A percentile compares a stretch with the other conserved stretches of the same genome.
Conservation (phyloP, 2,797 vertebrate genomes). For the Tragelaphus eurycerus region DNA sequence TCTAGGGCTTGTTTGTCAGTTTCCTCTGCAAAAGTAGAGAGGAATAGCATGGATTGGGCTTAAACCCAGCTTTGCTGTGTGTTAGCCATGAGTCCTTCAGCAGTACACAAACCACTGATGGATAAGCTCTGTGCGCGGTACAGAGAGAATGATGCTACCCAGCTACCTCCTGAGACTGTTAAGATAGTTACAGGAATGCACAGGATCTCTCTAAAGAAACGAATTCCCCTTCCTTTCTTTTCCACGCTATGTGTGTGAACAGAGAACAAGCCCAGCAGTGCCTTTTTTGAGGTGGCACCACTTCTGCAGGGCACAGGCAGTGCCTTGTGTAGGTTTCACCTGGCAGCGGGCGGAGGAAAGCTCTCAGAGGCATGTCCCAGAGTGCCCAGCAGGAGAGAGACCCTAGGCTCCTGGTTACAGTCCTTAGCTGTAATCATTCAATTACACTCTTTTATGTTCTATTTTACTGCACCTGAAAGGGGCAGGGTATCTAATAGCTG, state of each 20-base stretch:
- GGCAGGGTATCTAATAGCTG: slow-evolving; percentile 70
- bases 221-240: background rate
- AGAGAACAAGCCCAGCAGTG: background rate
- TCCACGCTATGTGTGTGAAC: background rate
- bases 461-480: slow-evolving; percentile 70
- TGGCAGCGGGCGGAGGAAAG: background rate
- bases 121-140: background rate
- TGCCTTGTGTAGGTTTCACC: background rate
- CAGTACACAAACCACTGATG: background rate
- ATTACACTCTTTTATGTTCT: slow-evolving; percentile 73
- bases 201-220: background rate
- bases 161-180: accelerated
- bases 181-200: background rate
- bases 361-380: background rate
- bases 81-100: background rate
- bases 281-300: background rate
- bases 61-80: background rate
- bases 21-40: background rate
- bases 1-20: background rate
- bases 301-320: background rate
- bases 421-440: slow-evolving; percentile 70
- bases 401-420: slow-evolving; percentile 46
- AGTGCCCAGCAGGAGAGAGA: background rate
- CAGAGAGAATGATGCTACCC: background rate
- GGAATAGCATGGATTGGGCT: background rate